Evolutionary conservation across 2,113 vertebrate genomes (phyloP).

Genomic region (Upupa epops): DNA sequence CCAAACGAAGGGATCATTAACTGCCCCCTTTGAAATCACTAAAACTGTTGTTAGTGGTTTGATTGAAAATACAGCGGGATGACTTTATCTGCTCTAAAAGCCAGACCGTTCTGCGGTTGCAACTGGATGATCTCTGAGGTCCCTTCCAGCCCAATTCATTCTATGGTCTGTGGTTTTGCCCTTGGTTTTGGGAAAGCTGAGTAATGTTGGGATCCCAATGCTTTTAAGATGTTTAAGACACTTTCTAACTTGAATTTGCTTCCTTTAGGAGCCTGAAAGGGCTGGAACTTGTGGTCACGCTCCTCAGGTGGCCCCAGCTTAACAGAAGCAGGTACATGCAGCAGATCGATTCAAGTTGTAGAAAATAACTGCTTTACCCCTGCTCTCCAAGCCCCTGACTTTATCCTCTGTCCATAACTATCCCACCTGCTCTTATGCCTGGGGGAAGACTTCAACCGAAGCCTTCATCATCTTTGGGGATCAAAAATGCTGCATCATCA

Average conservation of each 20-base stretch:
- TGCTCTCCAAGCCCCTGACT: not conserved
- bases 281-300: fast-evolving
- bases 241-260: not conserved
- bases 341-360: not conserved
- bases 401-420: not conserved
- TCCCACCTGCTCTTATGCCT: not conserved
- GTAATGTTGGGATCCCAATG: not conserved
- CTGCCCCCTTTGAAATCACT: not conserved
- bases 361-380: not conserved
- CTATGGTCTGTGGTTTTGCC: not conserved
- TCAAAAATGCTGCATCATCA: not conserved
- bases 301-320: not conserved
- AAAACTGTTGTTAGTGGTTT: not conserved
- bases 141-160: too few relatives aligned
- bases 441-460: not conserved
- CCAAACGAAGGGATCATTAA: not conserved
- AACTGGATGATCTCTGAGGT: too few relatives aligned
- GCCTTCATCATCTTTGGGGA: not conserved
- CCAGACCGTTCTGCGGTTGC: not conserved
- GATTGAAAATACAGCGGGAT: not conserved
- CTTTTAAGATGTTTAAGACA: not conserved
- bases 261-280: not conserved
- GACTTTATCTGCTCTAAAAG: not conserved
- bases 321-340: not conserved
- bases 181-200: not conserved